A percentile compares a stretch with the other conserved stretches of the same genome.
Conservation (phyloP, 2,113 vertebrate genomes). For the Alligator mississippiensis region DNA sequence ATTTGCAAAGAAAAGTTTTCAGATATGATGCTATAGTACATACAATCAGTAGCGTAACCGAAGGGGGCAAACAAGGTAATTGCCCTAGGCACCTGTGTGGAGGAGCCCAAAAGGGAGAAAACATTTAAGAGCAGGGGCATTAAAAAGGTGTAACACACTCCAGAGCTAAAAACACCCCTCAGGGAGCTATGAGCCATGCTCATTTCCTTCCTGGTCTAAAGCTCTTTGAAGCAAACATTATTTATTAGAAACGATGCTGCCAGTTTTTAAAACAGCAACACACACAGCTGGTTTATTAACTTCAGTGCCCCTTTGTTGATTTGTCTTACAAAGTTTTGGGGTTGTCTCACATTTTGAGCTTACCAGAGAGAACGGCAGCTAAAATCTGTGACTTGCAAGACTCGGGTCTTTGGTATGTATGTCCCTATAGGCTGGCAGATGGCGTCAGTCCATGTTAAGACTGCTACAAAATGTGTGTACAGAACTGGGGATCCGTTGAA, state of each 20-base stretch:
- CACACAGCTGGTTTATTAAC: background rate
- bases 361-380: no score
- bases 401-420: background rate
- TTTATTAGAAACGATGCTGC: background rate
- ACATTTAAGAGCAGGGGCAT: background rate
- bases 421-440: background rate
- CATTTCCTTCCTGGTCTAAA: background rate
- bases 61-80: no score
- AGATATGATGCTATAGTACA: background rate
- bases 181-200: background rate
- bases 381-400: no score
- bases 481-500: background rate
- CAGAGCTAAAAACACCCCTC: background rate
- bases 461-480: background rate
- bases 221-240: background rate
- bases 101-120: background rate
- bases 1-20: background rate
- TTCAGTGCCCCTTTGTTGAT: background rate
- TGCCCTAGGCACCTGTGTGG: background rate
- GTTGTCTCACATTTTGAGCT: rapidly evolving
- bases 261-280: background rate
- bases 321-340: background rate
- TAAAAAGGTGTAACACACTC: background rate
- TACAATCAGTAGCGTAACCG: background rate
- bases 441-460: background rate